Conservation (phyloP, 2,888 invertebrate species). For the Anorthoa munda region DNA sequence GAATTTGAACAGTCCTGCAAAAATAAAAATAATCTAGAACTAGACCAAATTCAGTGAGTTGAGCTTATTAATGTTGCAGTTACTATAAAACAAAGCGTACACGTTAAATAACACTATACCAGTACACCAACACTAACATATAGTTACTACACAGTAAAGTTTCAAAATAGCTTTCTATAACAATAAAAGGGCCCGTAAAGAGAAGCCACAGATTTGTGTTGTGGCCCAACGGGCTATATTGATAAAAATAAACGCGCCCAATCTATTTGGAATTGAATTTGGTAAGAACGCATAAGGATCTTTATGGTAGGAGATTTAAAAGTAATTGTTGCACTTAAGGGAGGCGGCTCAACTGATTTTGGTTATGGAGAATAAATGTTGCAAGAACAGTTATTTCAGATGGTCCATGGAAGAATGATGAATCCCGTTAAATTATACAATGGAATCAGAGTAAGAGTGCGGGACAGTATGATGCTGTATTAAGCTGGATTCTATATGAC, state of each 20-base stretch:
- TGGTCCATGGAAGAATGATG: neutral
- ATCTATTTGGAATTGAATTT: conserved; percentile 62
- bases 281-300: conserved; percentile 34
- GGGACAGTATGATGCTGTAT: neutral
- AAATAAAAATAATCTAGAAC: neutral
- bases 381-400: neutral
- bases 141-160: conserved; percentile 63
- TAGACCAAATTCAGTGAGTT: neutral
- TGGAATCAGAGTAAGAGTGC: neutral
- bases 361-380: neutral
- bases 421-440: neutral
- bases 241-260: conserved; percentile 60
- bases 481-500: neutral
- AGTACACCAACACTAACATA: conserved; percentile 43
- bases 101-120: conserved; percentile 37
- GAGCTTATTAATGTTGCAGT: neutral
- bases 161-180: conserved; percentile 66
- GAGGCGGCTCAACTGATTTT: conserved; percentile 14
- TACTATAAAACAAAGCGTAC: conserved; percentile 17
- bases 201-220: conserved; percentile 64
- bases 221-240: conserved; percentile 51
- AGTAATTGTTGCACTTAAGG: conserved; percentile 38
- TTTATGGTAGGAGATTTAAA: conserved; percentile 27
- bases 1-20: neutral
- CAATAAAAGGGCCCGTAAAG: conserved; percentile 64